These are phyloP conservation scores for Drosophila arizonae DNA, from an alignment of 1,140 invertebrate species.

Conservation along the genomic window DNA sequence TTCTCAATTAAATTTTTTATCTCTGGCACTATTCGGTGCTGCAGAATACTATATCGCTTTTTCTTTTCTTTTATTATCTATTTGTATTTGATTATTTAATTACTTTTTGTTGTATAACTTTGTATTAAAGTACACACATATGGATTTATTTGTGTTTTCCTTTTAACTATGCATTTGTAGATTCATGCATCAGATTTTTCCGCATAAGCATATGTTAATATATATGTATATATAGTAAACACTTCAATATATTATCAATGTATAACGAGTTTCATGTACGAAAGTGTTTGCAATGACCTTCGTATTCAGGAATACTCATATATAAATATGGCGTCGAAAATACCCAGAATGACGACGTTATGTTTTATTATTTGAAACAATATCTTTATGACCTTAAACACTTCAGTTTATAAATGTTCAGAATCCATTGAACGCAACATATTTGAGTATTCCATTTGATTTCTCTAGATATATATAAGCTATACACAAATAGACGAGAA, in stretches of 20 bases:
- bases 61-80: constrained; percentile 7
- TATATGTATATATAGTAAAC: constrained; percentile 10
- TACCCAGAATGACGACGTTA: constrained; percentile 19
- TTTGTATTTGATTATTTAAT: constrained; percentile 8
- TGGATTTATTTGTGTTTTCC: constrained; percentile 11
- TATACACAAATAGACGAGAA: constrained; percentile 1
- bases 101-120: constrained; percentile 40
- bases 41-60: neutral
- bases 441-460: constrained; percentile 42
- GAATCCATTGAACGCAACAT: constrained; percentile 47
- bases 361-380: constrained; percentile 11
- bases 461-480: neutral
- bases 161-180: neutral
- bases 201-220: neutral
- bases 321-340: constrained; percentile 49
- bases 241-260: constrained; percentile 15
- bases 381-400: constrained; percentile 23
- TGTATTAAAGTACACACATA: constrained; percentile 18
- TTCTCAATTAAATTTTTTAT: constrained; percentile 11
- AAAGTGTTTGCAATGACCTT: constrained; percentile 36
- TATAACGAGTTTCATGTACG: constrained; percentile 14
- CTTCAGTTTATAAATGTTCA: constrained; percentile 45
- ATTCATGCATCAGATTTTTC: neutral
- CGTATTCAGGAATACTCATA: constrained; percentile 43
- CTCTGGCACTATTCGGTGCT: constrained; percentile 1